Evolutionary conservation across 2,113 vertebrate genomes (phyloP).

Genomic region (Arizona elegans): DNA sequence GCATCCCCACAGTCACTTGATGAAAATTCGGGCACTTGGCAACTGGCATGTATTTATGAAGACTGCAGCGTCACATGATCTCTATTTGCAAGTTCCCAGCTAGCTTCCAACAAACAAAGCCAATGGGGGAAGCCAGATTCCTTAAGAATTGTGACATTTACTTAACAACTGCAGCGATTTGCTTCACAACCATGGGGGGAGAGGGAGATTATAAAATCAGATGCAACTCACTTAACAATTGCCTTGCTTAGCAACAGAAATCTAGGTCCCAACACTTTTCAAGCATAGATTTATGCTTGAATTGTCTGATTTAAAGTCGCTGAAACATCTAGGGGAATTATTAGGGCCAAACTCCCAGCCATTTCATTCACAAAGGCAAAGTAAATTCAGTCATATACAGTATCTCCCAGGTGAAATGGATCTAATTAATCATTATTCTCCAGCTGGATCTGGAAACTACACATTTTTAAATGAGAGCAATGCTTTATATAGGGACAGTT

Average conservation of each 20-base stretch:
- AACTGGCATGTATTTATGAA: not conserved
- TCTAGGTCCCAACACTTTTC: not conserved
- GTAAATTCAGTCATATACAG: not conserved
- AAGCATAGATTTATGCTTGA: not conserved
- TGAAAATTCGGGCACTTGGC: not conserved
- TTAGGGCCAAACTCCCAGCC: not conserved
- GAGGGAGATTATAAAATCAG: not conserved
- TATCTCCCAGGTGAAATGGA: not conserved
- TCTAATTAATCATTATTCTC: not conserved
- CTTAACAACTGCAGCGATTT: not conserved
- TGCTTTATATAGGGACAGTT: not conserved
- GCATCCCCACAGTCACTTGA: not conserved
- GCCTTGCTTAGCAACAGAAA: not conserved
- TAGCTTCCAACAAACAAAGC: not conserved
- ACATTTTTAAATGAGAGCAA: not conserved
- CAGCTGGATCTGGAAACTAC: not conserved
- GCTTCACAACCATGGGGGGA: not conserved
- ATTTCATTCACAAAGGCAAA: not conserved
- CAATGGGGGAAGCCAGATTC: not conserved
- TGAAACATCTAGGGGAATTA: not conserved
- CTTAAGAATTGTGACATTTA: not conserved
- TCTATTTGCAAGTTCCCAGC: not conserved
- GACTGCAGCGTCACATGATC: not conserved
- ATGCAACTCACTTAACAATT: not conserved
- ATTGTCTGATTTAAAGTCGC: not conserved